Evolutionary conservation across 2,888 invertebrate species (phyloP), one percentile per base, ranked within the genome.

Genomic region (Philonicus albiceps): DNA sequence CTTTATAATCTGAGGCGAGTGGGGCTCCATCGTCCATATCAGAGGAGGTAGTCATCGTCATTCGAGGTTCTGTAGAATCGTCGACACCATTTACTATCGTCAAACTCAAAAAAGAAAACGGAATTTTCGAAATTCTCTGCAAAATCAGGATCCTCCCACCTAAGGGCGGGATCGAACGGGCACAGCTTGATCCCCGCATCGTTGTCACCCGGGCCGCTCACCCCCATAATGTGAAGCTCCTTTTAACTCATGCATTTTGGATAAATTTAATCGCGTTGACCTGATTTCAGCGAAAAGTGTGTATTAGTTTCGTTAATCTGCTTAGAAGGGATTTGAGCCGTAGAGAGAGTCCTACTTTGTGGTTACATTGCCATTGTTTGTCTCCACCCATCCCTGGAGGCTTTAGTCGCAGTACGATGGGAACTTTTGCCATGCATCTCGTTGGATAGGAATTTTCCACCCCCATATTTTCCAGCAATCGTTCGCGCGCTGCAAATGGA

Each of bases 201-300:
- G 49, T 16, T 30, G 27, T 64, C 64, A 27, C 22, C 64, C 64
- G 64, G 22, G 4, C 8, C 22, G 11, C 27, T 27, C 19, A 22
- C 27, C 30, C 74, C 34, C 19, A n/a, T 81, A 64, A 55, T 81
- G 16, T n/a, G 81, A 22, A 3, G 6, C 64, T 81, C 81, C 81
- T 64, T 81, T 64, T 74, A 27, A 34, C 81, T 64, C 81, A 55
- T 81, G 34, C 31, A 81, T 81, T 81, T 55, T 31, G 64, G 81
- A 81, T 64, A 81, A 81, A 31, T 81, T 81, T 81, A 81, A 81
- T 81, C 81, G 49, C 55, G 81, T 81, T 81, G 81, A 34, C 81
- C 81, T 81, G 55, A 81, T 81, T 81, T 64, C 81, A 81, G 31
- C 13, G 81, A 81, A 34, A 55, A 81, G 81, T 81, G 81, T 81